Conservation (phyloP, 2,113 vertebrate species). For the Indri indri region DNA sequence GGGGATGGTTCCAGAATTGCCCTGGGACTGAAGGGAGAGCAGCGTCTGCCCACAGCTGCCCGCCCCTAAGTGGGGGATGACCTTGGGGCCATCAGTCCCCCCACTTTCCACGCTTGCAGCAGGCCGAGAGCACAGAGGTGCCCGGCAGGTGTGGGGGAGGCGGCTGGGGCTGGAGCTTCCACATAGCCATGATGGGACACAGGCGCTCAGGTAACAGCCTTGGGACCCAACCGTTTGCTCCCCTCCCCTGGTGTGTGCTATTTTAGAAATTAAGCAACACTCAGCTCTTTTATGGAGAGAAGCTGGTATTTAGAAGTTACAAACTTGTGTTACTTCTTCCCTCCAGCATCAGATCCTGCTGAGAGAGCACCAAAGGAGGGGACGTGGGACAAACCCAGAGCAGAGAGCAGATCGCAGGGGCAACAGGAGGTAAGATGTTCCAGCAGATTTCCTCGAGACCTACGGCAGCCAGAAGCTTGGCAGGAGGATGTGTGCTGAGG, state of each 20-base stretch:
- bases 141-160: not conserved
- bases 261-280: not conserved
- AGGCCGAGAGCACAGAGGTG: rapidly evolving
- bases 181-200: not conserved
- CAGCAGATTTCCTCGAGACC: not conserved
- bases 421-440: not conserved
- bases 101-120: rapidly evolving
- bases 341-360: too few species aligned
- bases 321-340: rapidly evolving
- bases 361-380: not conserved
- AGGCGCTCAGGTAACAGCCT: not conserved
- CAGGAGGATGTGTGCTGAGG: too few species aligned
- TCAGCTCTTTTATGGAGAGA: not conserved
- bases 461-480: not conserved
- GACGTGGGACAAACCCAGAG: rapidly evolving
- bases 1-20: too few species aligned
- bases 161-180: not conserved
- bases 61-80: too few species aligned
- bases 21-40: not conserved
- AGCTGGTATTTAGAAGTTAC: not conserved
- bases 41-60: not conserved
- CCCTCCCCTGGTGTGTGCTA: not conserved
- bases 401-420: rapidly evolving
- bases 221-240: not conserved
- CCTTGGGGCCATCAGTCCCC: rapidly evolving